A percentile compares a stretch with the other conserved stretches of the same genome.
Conservation (phyloP, 1,140 invertebrate species). For the Polypedilum vanderplanki region DNA sequence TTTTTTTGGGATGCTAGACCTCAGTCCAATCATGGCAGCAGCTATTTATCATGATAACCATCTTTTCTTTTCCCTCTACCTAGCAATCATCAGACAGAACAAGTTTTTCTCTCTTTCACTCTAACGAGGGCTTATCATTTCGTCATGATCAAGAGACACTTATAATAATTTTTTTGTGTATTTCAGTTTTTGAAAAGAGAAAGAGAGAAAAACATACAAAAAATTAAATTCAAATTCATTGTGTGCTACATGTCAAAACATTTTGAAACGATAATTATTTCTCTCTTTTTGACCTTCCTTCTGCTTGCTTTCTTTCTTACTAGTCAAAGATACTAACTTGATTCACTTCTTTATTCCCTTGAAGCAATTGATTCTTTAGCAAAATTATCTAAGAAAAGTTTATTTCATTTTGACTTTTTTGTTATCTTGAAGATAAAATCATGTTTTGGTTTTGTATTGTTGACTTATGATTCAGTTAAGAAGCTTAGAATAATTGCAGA, state of each 20-base stretch:
- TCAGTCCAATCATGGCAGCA: conserved; percentile 9
- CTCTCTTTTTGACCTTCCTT: conserved; percentile 6
- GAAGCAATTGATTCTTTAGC: too few species aligned
- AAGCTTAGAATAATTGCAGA: too few species aligned
- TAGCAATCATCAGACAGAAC: background rate
- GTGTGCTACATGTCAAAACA: conserved; percentile 24
- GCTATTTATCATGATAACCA: conserved; percentile 7
- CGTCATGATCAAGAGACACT: conserved; percentile 22
- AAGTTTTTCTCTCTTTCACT: background rate
- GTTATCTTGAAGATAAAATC: too few species aligned
- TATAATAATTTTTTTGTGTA: conserved; percentile 27
- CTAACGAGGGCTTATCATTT: conserved; percentile 1
- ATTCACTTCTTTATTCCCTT: too few species aligned
- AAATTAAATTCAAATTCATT: conserved; percentile 29
- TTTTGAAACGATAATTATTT: conserved; percentile 27
- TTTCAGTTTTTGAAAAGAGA: background rate
- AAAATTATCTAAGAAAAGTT: too few species aligned
- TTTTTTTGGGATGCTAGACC: conserved; percentile 16
- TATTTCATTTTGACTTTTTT: too few species aligned
- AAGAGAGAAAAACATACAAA: conserved; percentile 25
- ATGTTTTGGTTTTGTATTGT: too few species aligned
- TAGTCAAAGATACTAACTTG: too few species aligned
- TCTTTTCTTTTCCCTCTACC: background rate
- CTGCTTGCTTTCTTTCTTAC: background rate
- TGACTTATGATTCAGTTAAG: too few species aligned